Conservation (phyloP, 2,113 vertebrate genomes). For the Taurulus bubalis region DNA sequence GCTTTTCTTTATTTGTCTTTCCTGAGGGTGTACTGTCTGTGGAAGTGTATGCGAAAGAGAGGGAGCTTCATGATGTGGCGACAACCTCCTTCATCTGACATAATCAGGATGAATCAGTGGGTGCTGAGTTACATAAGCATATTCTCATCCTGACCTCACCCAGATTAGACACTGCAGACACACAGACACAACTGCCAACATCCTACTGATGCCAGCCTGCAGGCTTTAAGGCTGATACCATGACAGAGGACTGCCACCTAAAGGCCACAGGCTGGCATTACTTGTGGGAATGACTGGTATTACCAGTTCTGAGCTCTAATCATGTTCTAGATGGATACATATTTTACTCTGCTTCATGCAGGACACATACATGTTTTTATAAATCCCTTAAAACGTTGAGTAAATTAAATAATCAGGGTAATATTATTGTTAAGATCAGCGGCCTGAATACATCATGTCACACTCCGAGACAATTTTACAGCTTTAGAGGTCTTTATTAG, state of each 20-base stretch:
- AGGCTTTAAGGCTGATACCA: background rate
- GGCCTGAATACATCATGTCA: background rate
- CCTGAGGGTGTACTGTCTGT: background rate
- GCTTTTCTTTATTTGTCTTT: background rate
- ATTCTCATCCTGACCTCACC: slow-evolving; percentile 36
- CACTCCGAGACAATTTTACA: slow-evolving; percentile 24
- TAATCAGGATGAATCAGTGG: slow-evolving; percentile 69
- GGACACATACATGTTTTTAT: background rate
- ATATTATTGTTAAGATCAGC: background rate
- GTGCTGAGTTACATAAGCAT: slow-evolving; percentile 63
- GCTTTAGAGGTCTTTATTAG: slow-evolving; percentile 61
- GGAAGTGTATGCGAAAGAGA: background rate
- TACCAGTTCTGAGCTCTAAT: background rate
- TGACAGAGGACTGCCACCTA: slow-evolving; percentile 36
- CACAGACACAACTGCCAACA: slow-evolving; percentile 21
- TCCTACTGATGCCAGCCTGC: slow-evolving; percentile 15
- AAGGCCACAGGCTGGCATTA: slow-evolving; percentile 23
- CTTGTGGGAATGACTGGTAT: background rate
- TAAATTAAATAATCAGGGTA: background rate
- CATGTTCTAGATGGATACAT: background rate
- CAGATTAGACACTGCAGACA: slow-evolving; percentile 52
- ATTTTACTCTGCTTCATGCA: background rate
- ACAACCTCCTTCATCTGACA: slow-evolving; percentile 62
- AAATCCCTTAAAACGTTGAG: background rate
- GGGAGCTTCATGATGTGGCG: slow-evolving; percentile 43